phyloP scores from a whole-genome alignment of 2,888 invertebrate genomes.

The Chrysolina americana region DNA sequence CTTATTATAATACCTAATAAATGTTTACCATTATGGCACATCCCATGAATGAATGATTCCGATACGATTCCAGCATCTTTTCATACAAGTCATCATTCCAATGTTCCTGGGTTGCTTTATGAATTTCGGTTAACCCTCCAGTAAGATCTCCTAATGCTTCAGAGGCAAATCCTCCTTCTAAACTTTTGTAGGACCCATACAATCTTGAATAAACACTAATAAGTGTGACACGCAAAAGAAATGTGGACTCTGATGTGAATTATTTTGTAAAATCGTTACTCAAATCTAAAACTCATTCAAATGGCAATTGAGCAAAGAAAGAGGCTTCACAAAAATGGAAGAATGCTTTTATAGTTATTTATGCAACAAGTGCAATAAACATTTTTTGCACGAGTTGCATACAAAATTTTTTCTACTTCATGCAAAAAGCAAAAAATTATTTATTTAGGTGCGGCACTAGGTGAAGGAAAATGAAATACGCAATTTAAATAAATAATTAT shows the following conservation, averaged over 20 bases:
- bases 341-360: too few species aligned
- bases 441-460: too few species aligned
- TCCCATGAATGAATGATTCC: slow-evolving; percentile 92
- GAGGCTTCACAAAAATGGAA: too few species aligned
- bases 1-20: not conserved
- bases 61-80: slow-evolving; percentile 88
- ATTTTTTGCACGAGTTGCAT: too few species aligned
- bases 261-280: too few species aligned
- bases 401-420: too few species aligned
- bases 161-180: slow-evolving; percentile 93
- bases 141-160: slow-evolving; percentile 99
- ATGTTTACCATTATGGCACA: slow-evolving; percentile 88
- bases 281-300: too few species aligned
- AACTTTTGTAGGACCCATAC: slow-evolving; percentile 52
- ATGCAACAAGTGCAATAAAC: too few species aligned
- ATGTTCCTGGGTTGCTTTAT: slow-evolving; percentile 26
- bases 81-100: slow-evolving; percentile 78
- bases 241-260: too few species aligned
- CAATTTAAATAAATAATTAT: too few species aligned
- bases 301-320: not conserved
- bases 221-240: not conserved
- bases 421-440: too few species aligned
- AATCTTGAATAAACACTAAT: slow-evolving; percentile 40
- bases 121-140: slow-evolving; percentile 90
- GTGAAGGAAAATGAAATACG: too few species aligned